A percentile compares a stretch with the other conserved stretches of the same genome.
phyloP scores from a whole-genome alignment of 1,140 invertebrate genomes.

The Teleogryllus occipitalis region DNA sequence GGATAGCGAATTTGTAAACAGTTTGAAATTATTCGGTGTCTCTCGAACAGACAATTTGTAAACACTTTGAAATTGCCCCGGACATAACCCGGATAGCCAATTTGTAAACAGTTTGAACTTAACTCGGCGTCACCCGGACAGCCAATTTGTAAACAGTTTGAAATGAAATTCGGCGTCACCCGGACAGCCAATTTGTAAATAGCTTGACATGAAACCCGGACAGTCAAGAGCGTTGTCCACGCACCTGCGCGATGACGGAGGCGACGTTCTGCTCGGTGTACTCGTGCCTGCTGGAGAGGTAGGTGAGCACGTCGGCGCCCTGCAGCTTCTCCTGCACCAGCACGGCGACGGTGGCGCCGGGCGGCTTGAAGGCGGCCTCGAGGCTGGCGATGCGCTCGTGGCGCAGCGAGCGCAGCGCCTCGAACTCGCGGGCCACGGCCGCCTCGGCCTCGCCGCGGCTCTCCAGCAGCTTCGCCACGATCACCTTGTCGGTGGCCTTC shows the following conservation, averaged over 20 bases:
- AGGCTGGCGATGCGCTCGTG: constrained; percentile 78
- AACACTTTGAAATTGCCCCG: too few species aligned
- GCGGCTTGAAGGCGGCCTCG: constrained; percentile 59
- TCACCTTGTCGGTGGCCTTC: constrained; percentile 55
- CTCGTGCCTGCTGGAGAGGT: constrained; percentile 73
- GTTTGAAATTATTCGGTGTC: too few species aligned
- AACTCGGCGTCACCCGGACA: too few species aligned
- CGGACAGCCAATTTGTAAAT: too few species aligned
- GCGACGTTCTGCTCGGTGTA: constrained; percentile 88
- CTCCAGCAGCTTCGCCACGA: constrained; percentile 70
- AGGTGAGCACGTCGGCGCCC: constrained; percentile 84
- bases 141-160: too few species aligned
- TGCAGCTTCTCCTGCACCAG: constrained; percentile 81
- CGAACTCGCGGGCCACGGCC: constrained; percentile 55
- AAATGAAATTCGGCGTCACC: too few species aligned
- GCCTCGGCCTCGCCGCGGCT: constrained; percentile 52
- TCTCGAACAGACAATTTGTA: too few species aligned
- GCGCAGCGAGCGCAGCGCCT: constrained; percentile 65
- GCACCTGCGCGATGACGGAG: constrained; percentile 65
- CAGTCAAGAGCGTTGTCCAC: not conserved
- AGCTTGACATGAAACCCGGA: too few species aligned
- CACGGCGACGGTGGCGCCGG: constrained; percentile 54
- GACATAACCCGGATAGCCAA: too few species aligned
- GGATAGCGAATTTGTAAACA: too few species aligned
- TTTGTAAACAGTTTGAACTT: too few species aligned